A percentile compares a stretch with the other conserved stretches of the same genome.
Evolutionary conservation across 2,888 invertebrate species (phyloP).

Genomic region (Cerceris rybyensis): DNA sequence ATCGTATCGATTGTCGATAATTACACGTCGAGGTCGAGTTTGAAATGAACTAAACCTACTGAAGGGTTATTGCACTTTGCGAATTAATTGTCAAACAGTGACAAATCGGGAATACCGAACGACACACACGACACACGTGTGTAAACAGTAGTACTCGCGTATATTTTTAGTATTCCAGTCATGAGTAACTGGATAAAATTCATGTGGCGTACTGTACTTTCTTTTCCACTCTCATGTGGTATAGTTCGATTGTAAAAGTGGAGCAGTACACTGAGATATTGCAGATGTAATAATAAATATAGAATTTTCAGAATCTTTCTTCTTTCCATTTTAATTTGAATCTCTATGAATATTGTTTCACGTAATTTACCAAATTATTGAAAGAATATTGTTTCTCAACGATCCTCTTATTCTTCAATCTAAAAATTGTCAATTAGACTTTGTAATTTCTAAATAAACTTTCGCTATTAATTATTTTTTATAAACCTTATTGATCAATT

Average conservation of each 20-base stretch:
- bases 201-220: constrained; percentile 16
- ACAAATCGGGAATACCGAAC: constrained; percentile 22
- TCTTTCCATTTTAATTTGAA: too few species aligned
- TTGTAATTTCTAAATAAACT: too few species aligned
- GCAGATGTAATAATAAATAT: background rate
- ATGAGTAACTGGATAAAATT: background rate
- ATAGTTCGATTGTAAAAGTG: constrained; percentile 1
- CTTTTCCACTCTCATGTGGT: constrained; percentile 2
- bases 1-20: background rate
- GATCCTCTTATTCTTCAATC: too few species aligned
- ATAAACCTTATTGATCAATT: too few species aligned
- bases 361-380: too few species aligned
- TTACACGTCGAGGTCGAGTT: background rate
- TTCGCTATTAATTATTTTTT: too few species aligned
- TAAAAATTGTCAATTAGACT: too few species aligned
- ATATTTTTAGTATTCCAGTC: constrained; percentile 18
- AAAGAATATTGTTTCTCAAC: too few species aligned
- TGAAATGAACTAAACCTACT: background rate
- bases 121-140: constrained; percentile 2
- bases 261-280: constrained; percentile 5
- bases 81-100: constrained; percentile 14
- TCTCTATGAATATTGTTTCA: too few species aligned
- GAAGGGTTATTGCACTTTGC: background rate
- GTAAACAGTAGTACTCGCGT: background rate
- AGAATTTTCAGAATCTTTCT: background rate